A percentile compares a stretch with the other conserved stretches of the same genome.
These are phyloP conservation scores for Dendrolimus kikuchii DNA, from an alignment of 1,140 invertebrate genomes.

Conservation along the genomic window DNA sequence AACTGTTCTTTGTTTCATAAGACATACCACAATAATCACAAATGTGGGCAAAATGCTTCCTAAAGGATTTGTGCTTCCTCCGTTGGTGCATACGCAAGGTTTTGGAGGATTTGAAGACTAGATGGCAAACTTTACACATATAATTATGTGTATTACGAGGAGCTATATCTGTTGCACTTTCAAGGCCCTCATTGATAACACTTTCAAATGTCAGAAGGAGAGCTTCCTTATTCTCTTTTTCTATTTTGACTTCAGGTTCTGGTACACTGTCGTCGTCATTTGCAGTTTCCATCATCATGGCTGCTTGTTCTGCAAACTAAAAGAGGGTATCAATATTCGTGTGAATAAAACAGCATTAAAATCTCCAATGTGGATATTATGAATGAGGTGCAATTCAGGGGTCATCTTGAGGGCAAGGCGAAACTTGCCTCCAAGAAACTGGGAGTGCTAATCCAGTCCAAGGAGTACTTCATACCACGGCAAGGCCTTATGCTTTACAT, in stretches of 20 bases:
- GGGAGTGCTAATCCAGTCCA: too few species aligned
- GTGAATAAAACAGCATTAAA: too few species aligned
- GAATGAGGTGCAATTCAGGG: too few species aligned
- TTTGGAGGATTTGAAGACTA: conserved; percentile 52
- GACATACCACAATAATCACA: conserved; percentile 58
- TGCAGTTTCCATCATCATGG: conserved; percentile 40
- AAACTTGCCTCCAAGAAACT: too few species aligned
- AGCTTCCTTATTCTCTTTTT: conserved; percentile 42
- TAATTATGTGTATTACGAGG: conserved; percentile 15
- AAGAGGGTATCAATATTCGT: conserved; percentile 11
- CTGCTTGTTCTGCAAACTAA: conserved; percentile 48
- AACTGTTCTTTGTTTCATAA: conserved; percentile 54
- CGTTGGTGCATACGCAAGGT: conserved; percentile 54
- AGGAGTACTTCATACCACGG: too few species aligned
- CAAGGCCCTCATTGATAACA: conserved; percentile 29
- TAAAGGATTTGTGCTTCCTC: conserved; percentile 47
- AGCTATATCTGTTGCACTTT: too few species aligned
- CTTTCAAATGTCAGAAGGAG: conserved; percentile 52
- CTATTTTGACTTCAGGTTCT: conserved; percentile 45
- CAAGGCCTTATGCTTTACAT: too few species aligned
- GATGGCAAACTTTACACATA: conserved; percentile 57
- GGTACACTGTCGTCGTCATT: conserved; percentile 42
- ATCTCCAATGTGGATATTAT: too few species aligned
- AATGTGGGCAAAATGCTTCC: conserved; percentile 47
- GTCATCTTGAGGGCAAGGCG: too few species aligned